Base-by-base conservation (phyloP, 2,888 invertebrate species). In the Mythimna impura region DNA sequence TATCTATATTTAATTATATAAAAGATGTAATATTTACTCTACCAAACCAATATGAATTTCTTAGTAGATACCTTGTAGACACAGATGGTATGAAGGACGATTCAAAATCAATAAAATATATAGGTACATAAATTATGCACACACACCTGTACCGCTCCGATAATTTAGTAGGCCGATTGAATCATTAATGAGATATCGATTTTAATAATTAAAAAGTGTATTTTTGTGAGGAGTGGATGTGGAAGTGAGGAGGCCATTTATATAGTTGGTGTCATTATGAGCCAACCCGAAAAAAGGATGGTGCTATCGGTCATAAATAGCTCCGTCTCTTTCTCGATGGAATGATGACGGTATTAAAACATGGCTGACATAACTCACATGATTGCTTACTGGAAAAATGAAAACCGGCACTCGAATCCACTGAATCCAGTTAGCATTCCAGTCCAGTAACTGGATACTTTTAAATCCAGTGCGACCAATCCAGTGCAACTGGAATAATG, bases 41-140 rank as follows among this genome's bases (percentile, higher is more conserved):
- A 47, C 6, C 2, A 52, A 52, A 9, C n/a, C 8, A 52, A 52
- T 8, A n/a, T 9, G n/a, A 40, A n/a, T 40, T 62, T 50, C 54
- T 8, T 55, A 17, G 5, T 57, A 62, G 3, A 8, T 4, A 36
- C 6, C 14, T n/a, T 3, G n/a, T 22, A 57, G 17, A n/a, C 10
- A 62, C 52, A 65, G 20, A 43, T 65, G 58, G 9, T 52, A 20
- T 1, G 67, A 71, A 71, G 65, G 76, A 61, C 66, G 34, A 22
- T 22, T 22, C 8, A 66, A 66, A 84, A 84, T 84, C 83, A 82
- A 84, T 84, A 82, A 40, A 7, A 70, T 52, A 20, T 20, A 14
- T 20, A 47, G 17, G 47, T 47, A 43, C n/a, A 74, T 81, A 57
- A 71, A 68, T 68, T 57, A 76, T 79, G 57, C 30, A 76, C n/a